Conservation (phyloP, 2,888 invertebrate genomes). For the Poecilobothrus nobilitatus region DNA sequence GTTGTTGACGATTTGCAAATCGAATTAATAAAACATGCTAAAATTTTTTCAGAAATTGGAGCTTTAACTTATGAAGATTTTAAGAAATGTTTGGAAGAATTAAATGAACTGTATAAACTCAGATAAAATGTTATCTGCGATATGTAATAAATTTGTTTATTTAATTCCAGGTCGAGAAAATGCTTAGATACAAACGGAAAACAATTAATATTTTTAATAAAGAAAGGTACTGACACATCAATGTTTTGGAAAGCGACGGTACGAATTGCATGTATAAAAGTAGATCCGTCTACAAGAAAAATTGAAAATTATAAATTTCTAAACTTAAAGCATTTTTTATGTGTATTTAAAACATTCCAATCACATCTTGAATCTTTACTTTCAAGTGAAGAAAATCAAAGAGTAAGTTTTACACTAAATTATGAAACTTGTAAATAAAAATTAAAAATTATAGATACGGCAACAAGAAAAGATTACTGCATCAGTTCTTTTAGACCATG, state of each 20-base stretch:
- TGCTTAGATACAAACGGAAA: slow-evolving; percentile 54
- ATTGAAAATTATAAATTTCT: slow-evolving; percentile 53
- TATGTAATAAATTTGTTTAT: slow-evolving; percentile 10
- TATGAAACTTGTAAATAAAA: background rate
- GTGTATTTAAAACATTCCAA: slow-evolving; percentile 50
- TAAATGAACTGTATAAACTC: slow-evolving; percentile 53
- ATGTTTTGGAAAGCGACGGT: slow-evolving; percentile 63
- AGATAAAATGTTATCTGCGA: slow-evolving; percentile 1
- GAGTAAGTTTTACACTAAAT: slow-evolving; percentile 24
- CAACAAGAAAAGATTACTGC: slow-evolving; percentile 29
- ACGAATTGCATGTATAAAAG: slow-evolving; percentile 55
- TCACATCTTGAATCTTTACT: slow-evolving; percentile 43
- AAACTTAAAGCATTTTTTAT: slow-evolving; percentile 55
- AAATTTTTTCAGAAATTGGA: slow-evolving; percentile 43
- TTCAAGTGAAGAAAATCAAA: slow-evolving; percentile 33
- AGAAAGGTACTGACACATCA: slow-evolving; percentile 54
- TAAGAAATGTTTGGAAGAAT: slow-evolving; percentile 48
- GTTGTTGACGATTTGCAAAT: slow-evolving; percentile 31
- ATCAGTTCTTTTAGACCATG: slow-evolving; percentile 41
- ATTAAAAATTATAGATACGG: background rate
- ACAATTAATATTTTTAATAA: slow-evolving; percentile 56
- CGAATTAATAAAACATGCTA: slow-evolving; percentile 38
- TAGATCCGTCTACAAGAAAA: slow-evolving; percentile 47
- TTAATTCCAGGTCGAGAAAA: slow-evolving; percentile 47
- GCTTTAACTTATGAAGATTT: slow-evolving; percentile 52